A percentile compares a stretch with the other conserved stretches of the same genome.
Conservation (phyloP, 1,140 invertebrate species). For the Colletes latitarsis region DNA sequence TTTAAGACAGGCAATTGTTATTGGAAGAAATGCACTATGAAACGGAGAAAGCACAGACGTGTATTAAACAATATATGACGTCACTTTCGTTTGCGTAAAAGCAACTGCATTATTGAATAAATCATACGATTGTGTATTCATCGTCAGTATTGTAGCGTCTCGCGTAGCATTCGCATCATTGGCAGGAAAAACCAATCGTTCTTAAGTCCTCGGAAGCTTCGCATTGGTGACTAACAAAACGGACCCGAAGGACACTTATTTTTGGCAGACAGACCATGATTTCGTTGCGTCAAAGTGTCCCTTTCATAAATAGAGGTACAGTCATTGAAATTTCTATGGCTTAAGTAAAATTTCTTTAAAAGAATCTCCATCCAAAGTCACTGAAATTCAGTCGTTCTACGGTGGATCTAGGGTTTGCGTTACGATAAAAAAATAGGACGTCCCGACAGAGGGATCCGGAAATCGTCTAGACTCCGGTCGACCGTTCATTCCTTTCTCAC, state of each 20-base stretch:
- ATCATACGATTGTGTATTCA: slow-evolving; percentile 7
- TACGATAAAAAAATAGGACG: too few species aligned
- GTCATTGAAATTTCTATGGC: too few species aligned
- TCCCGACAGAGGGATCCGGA: neutral
- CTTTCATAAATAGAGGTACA: too few species aligned
- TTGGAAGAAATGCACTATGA: too few species aligned
- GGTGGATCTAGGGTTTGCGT: too few species aligned
- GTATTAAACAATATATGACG: slow-evolving; percentile 4
- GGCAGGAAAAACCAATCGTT: neutral
- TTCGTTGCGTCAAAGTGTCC: neutral
- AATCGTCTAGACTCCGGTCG: slow-evolving; percentile 3
- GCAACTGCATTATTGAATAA: slow-evolving; percentile 22
- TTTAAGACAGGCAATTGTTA: too few species aligned
- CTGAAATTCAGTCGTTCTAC: too few species aligned
- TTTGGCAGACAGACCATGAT: neutral
- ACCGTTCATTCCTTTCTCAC: neutral
- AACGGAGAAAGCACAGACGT: neutral
- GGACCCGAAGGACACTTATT: neutral
- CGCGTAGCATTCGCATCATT: neutral
- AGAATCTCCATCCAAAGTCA: neutral
- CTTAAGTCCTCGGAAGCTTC: neutral
- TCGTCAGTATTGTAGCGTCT: neutral
- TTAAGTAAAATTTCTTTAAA: neutral
- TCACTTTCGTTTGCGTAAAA: neutral
- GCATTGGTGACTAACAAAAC: neutral